phyloP scores from a whole-genome alignment of 2,888 invertebrate genomes.

The Acleris literana region DNA sequence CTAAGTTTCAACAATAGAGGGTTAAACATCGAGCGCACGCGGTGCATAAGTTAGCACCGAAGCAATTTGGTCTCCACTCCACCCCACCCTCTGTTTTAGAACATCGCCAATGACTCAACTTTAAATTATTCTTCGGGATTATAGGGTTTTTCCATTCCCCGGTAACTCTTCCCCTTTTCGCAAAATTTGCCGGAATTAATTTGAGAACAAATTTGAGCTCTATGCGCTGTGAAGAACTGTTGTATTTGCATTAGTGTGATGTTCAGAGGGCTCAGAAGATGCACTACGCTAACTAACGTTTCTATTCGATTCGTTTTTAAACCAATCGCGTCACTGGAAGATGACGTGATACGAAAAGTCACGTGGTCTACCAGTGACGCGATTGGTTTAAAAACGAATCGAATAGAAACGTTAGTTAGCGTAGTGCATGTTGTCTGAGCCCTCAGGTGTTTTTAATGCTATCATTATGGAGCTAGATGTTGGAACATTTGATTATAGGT shows the following conservation, averaged over 20 bases:
- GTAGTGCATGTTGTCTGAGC: too few species aligned
- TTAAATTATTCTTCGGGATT: slow-evolving; percentile 10
- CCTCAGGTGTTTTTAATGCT: slow-evolving; percentile 18
- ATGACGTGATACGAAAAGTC: too few species aligned
- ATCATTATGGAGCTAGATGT: neutral
- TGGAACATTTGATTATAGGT: slow-evolving; percentile 1
- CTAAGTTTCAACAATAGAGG: too few species aligned
- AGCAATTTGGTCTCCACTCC: neutral
- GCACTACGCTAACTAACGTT: too few species aligned
- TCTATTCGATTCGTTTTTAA: too few species aligned
- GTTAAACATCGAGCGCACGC: neutral
- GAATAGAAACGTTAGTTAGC: too few species aligned
- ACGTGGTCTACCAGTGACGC: too few species aligned
- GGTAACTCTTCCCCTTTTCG: slow-evolving; percentile 16
- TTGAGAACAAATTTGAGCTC: neutral
- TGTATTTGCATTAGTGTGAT: slow-evolving; percentile 7
- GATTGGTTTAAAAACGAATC: too few species aligned
- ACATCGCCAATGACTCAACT: slow-evolving; percentile 19
- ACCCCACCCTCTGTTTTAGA: neutral
- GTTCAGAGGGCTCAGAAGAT: too few species aligned
- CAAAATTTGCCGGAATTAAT: neutral
- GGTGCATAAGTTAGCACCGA: neutral
- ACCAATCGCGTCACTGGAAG: too few species aligned
- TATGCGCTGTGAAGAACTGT: neutral
- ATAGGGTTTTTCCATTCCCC: slow-evolving; percentile 13